Evolutionary conservation across 2,797 vertebrate species (phyloP).

Genomic region (Acanthopagrus latus): DNA sequence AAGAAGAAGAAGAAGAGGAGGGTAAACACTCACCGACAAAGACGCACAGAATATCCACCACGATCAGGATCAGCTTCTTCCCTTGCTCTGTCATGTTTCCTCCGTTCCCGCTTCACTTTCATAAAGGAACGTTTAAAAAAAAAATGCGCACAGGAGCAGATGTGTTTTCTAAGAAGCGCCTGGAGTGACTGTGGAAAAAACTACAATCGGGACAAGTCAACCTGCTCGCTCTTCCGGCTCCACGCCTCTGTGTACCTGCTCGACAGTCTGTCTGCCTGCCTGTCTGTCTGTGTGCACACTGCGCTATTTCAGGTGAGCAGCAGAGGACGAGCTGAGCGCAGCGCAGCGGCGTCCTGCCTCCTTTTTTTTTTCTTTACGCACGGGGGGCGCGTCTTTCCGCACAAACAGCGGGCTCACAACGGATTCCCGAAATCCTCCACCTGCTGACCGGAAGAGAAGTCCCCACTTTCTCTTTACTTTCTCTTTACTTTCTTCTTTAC

Average conservation of each 20-base stretch:
- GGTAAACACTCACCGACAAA: conserved; percentile 87
- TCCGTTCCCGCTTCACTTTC: conserved; percentile 40
- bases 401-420: background rate
- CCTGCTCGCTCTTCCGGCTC: conserved; percentile 83
- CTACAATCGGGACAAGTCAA: conserved; percentile 40
- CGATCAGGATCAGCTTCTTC: conserved; percentile 88
- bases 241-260: conserved; percentile 70
- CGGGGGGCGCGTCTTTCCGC: conserved; percentile 14
- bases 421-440: background rate
- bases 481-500: background rate
- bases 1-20: background rate
- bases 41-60: conserved; percentile 91
- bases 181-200: background rate
- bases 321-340: conserved; percentile 1
- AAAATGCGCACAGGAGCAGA: background rate
- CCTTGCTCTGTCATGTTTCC: conserved; percentile 80
- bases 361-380: conserved; percentile 39
- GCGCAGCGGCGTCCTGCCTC: background rate
- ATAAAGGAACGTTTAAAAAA: too few species aligned
- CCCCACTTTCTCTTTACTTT: background rate
- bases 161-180: background rate
- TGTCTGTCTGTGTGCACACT: background rate
- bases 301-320: conserved; percentile 68
- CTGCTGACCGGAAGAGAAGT: background rate
- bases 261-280: background rate